A percentile compares a stretch with the other conserved stretches of the same genome.
phyloP scores from a whole-genome alignment of 2,113 vertebrate species.

The Lagopus muta region DNA sequence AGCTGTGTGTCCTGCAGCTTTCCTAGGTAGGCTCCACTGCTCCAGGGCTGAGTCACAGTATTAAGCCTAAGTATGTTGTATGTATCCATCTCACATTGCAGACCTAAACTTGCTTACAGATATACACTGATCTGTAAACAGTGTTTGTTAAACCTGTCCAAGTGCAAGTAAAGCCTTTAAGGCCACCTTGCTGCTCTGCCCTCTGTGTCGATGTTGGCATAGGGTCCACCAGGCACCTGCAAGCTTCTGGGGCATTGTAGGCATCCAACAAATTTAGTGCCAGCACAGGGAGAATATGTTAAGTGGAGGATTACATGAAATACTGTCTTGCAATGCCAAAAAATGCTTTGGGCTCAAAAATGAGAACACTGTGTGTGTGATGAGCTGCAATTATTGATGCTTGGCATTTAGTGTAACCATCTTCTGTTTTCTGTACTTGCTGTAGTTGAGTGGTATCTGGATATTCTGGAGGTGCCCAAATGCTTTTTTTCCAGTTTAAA shows the following conservation, averaged over 20 bases:
- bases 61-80: neutral
- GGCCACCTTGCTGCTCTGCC: too few species aligned
- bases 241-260: neutral
- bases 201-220: neutral
- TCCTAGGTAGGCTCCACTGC: neutral
- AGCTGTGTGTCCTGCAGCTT: neutral
- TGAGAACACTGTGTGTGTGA: neutral
- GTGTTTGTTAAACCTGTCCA: neutral
- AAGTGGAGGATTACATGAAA: neutral
- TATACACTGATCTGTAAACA: rapidly evolving
- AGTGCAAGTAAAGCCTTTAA: neutral
- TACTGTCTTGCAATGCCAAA: neutral
- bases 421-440: neutral
- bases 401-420: neutral
- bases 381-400: neutral
- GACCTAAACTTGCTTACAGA: neutral
- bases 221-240: rapidly evolving
- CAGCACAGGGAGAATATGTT: neutral
- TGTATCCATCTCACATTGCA: neutral
- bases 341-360: neutral
- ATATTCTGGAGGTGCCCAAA: neutral
- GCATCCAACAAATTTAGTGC: neutral
- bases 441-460: neutral
- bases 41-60: neutral
- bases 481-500: neutral